Evolutionary conservation across 1,140 invertebrate species (phyloP), one percentile per base, ranked within the genome.

Genomic region (Trichoplusia ni): DNA sequence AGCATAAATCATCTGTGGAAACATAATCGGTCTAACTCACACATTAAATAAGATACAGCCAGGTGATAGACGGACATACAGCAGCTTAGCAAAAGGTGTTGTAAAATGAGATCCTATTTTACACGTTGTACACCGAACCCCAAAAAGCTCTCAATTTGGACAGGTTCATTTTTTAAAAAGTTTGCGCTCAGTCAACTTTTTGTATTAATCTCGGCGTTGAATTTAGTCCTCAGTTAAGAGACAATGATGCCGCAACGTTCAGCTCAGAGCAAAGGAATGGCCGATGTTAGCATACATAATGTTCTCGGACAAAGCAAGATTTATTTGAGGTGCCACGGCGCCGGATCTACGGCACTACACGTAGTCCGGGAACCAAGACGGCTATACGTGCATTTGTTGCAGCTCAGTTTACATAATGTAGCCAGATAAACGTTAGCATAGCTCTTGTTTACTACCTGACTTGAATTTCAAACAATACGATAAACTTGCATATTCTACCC

Each of bases 241-340:
- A 60, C 56, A 70, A 65, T 62, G 56, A 63, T 33, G 58, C 35
- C 40, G 23, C 23, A 51, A 54, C 37, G 44, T 62, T 47, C 54
- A 64, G 59, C 63, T 69, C 64, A 61, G 67, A 64, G 56, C 42
- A 58, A 72, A 74, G 75, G 71, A 72, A 77, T 72, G 42, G 68
- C 62, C 59, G 59, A 64, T 61, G 76, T 74, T 71, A 74, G 77
- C 75, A 79, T 81, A 71, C 74, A 81, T 81, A 78, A 84, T 80
- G 71, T 64, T 53, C 51, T 74, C 38, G 70, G 73, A 79, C 77
- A 76, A 75, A 75, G 71, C 71, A 75, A 80, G 74, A 80, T 84
- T 79, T 77, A 79, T 76, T 64, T 67, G 65, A 66, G 51, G 59
- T 71, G 58, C 53, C 60, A 53, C 56, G 18, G 11, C 37, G 46